A percentile compares a stretch with the other conserved stretches of the same genome.
These are phyloP conservation scores for Cyprinodon tularosa DNA, from an alignment of 2,113 vertebrate species.

Conservation along the genomic window DNA sequence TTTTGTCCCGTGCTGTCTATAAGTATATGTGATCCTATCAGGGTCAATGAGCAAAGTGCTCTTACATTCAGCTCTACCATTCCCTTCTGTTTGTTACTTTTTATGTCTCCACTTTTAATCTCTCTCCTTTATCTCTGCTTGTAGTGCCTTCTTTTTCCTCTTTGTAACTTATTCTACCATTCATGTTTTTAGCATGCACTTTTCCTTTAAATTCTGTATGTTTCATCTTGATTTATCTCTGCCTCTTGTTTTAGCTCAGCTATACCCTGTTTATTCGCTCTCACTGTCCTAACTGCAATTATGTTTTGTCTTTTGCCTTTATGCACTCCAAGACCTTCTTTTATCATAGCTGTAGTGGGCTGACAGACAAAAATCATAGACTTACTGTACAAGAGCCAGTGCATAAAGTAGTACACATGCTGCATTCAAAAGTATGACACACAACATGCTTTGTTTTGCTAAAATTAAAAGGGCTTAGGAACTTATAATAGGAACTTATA, in stretches of 20 bases:
- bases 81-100: conserved; percentile 29
- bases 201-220: conserved; percentile 26
- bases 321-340: conserved; percentile 59
- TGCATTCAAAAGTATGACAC: conserved; percentile 11
- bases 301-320: conserved; percentile 55
- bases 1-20: conserved; percentile 38
- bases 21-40: conserved; percentile 38
- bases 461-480: background rate
- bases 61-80: conserved; percentile 36
- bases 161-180: background rate
- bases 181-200: conserved; percentile 9
- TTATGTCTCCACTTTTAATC: conserved; percentile 24
- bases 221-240: conserved; percentile 30
- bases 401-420: background rate
- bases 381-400: background rate
- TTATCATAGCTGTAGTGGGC: conserved; percentile 63
- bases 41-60: conserved; percentile 38
- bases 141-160: background rate
- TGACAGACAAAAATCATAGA: conserved; percentile 49
- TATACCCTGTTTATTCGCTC: conserved; percentile 64
- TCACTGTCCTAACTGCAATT: conserved; percentile 58
- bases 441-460: background rate
- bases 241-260: conserved; percentile 44
- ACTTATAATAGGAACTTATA: background rate
- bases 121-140: conserved; percentile 11